Evolutionary conservation across 2,113 vertebrate species (phyloP).

Genomic region (Willisornis vidua): DNA sequence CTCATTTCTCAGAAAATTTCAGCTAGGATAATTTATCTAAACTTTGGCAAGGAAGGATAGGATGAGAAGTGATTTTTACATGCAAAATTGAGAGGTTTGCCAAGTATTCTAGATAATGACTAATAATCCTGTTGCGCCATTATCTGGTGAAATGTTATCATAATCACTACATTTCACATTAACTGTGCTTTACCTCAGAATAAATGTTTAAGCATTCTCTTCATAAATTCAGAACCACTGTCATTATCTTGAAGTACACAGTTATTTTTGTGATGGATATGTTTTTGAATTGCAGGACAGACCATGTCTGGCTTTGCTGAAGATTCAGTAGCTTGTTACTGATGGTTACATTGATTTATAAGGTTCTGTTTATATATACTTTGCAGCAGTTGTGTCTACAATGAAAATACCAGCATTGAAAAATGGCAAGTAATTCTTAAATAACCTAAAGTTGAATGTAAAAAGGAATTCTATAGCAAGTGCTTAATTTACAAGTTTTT

Average conservation of each 20-base stretch:
- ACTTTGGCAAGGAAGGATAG: background rate
- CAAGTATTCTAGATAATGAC: background rate
- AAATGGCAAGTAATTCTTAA: background rate
- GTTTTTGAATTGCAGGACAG: background rate
- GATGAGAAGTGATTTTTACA: background rate
- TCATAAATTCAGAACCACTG: background rate
- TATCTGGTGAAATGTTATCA: background rate
- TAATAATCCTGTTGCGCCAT: background rate
- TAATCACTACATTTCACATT: background rate
- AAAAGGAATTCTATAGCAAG: background rate
- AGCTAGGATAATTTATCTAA: background rate
- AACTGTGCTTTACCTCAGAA: background rate
- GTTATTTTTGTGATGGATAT: background rate
- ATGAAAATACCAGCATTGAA: background rate
- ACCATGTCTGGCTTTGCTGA: background rate
- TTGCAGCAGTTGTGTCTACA: background rate
- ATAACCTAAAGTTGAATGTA: background rate
- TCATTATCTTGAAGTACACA: background rate
- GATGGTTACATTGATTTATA: background rate
- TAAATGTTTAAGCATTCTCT: background rate
- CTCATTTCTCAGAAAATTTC: background rate
- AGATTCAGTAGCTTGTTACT: background rate
- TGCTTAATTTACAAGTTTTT: background rate
- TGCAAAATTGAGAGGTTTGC: background rate
- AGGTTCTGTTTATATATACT: background rate